Percentiles rank a stretch among this genome's conserved stretches.
Conservation (phyloP, 2,888 invertebrate species). For the Sinelater perroti region DNA sequence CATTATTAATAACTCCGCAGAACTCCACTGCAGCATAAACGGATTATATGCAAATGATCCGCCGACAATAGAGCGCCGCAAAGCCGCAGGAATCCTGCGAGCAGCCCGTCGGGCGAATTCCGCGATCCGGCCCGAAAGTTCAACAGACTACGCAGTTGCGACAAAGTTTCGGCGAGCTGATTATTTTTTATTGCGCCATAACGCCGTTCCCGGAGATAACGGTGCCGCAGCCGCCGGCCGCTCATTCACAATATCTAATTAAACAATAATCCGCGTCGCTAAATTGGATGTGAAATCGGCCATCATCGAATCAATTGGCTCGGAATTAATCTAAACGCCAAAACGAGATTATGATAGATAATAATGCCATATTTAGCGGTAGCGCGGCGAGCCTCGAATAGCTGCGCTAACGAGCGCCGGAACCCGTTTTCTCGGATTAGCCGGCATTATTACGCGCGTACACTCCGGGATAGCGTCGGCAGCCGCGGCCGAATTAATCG, state of each 20-base stretch:
- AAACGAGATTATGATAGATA: constrained; percentile 9
- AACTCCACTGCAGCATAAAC: constrained; percentile 3
- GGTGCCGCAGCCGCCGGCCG: background rate
- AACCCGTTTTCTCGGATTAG: constrained; percentile 5
- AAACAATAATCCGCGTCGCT: constrained; percentile 5
- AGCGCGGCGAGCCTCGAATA: background rate
- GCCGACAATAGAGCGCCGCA: background rate
- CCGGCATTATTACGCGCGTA: background rate
- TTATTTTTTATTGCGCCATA: constrained; percentile 8
- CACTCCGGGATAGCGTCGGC: no score
- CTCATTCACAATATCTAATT: constrained; percentile 9
- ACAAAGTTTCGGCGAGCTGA: constrained; percentile 5
- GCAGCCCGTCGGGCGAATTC: background rate
- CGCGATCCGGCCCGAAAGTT: constrained; percentile 7
- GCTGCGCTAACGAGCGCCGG: background rate
- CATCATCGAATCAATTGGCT: constrained; percentile 1
- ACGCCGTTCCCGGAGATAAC: constrained; percentile 5
- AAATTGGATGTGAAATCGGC: constrained; percentile 8
- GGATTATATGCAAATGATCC: constrained; percentile 9
- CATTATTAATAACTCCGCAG: constrained; percentile 1
- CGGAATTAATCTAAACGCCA: background rate
- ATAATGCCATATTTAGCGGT: constrained; percentile 4
- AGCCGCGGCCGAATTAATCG: no score
- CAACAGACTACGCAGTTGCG: constrained; percentile 6
- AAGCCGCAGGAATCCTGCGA: background rate